Base-by-base conservation (phyloP, 2,797 vertebrate genomes). In the Lithobates sylvaticus region DNA sequence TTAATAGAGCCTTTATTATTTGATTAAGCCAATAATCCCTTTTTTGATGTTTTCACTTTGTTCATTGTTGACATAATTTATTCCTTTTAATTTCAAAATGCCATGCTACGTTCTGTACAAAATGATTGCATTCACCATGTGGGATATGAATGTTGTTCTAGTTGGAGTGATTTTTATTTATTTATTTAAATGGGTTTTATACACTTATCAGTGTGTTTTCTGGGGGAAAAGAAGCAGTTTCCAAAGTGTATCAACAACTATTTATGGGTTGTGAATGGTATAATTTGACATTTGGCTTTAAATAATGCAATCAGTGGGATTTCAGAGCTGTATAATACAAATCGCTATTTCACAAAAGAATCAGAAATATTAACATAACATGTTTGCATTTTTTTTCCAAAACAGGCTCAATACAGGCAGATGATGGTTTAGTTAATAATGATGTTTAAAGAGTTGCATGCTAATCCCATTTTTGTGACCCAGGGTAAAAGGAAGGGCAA, bases 1-100 rank as follows among this genome's bases (percentile, higher is more conserved):
- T 92, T 93, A 95, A 93, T 92, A 90, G 90, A 87, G 91, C 92
- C 88, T 92, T 93, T 93, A 94, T 93, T 94, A 93, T 92, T 94
- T 93, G 90, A 91, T 86, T 92, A 93, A 91, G 91, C 91, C 90
- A 91, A 92, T 94, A 93, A 93, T 93, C 91, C 61, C 92, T 89
- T 93, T 92, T 93, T 89, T 91, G 90, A 93, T 91, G 81, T 86
- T 88, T 65, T 91, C 89, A 89, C 91, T 93, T 86, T 94, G 90
- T 91, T 88, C 90, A 88, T 27, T 92, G 94, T 91, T 93, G 93
- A 92, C 90, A 93, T 90, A 91, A 94, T 94, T 92, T 93, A 92
- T 84, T 89, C 91, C 92, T 93, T 93, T 93, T 90, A 93, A 92
- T 91, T 94, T 91, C 89, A 92, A 93, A 94, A 92, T 88, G 89